Percentiles rank a stretch among this genome's conserved stretches.
phyloP scores from a whole-genome alignment of 2,113 vertebrate species.

The Anser brachyrhynchus region DNA sequence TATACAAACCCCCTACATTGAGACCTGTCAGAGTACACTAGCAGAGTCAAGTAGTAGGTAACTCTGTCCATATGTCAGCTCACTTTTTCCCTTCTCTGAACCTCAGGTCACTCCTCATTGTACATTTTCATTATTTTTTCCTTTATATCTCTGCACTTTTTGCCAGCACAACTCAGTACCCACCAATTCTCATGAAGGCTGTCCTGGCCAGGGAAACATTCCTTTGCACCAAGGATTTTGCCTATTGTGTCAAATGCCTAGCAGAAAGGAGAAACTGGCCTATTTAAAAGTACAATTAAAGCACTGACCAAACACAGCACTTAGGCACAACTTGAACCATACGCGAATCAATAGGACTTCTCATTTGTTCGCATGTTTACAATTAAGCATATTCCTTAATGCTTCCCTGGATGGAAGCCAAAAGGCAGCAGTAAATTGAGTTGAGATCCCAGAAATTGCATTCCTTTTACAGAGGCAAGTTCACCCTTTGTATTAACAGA shows the following conservation, averaged over 20 bases:
- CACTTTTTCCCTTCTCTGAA: neutral
- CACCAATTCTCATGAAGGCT: neutral
- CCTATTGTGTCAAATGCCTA: neutral
- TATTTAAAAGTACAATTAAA: neutral
- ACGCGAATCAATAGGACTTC: constrained; percentile 44
- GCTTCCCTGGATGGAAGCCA: constrained; percentile 41
- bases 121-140: neutral
- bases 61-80: neutral
- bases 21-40: neutral
- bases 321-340: neutral
- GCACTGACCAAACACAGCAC: neutral
- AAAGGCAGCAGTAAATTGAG: constrained; percentile 28
- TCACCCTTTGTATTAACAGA: constrained; percentile 1
- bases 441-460: constrained; percentile 41
- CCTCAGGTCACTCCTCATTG: fast-evolving
- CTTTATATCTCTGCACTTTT: neutral
- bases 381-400: constrained; percentile 49
- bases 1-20: neutral
- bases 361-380: constrained; percentile 42
- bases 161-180: neutral
- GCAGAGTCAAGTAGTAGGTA: neutral
- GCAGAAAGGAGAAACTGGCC: neutral
- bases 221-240: neutral
- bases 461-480: constrained; percentile 29
- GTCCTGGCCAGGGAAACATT: fast-evolving